A percentile compares a stretch with the other conserved stretches of the same genome.
These are phyloP conservation scores for Noctua pronuba DNA, from an alignment of 2,888 invertebrate species.

Conservation along the genomic window DNA sequence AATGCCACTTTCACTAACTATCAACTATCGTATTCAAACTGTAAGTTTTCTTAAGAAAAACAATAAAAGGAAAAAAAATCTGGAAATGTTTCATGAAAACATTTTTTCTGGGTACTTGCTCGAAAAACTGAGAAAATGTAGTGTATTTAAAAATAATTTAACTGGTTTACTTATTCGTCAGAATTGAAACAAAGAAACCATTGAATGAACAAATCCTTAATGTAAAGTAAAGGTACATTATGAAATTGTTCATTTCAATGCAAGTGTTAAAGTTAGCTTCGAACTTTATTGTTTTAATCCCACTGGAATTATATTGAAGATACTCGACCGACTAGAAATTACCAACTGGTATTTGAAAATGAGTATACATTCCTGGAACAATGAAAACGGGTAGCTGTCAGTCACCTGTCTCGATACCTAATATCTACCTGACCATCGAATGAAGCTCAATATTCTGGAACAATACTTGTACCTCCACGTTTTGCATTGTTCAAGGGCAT, in stretches of 20 bases:
- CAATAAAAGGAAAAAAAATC: neutral
- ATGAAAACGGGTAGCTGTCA: neutral
- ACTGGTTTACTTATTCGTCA: neutral
- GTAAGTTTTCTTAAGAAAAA: no score
- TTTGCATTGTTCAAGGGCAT: slow-evolving; percentile 25
- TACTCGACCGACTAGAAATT: slow-evolving; percentile 1
- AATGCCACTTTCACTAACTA: no score
- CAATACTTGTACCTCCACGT: neutral
- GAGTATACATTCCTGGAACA: neutral
- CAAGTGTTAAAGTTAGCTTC: neutral
- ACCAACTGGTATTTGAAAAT: neutral
- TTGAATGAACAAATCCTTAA: neutral
- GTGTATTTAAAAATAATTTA: neutral
- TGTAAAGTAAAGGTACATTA: neutral
- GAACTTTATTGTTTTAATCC: slow-evolving; percentile 9
- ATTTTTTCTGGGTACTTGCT: neutral
- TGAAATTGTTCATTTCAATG: neutral
- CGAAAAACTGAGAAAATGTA: no score
- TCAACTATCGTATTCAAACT: no score
- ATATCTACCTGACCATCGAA: neutral
- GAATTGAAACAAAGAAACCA: slow-evolving; percentile 2
- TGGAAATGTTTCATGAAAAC: no score
- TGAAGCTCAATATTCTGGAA: slow-evolving; percentile 1
- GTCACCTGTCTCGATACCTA: neutral
- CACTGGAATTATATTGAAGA: neutral